Evolutionary conservation across 2,113 vertebrate genomes (phyloP).

Genomic region (Diadophis punctatus): DNA sequence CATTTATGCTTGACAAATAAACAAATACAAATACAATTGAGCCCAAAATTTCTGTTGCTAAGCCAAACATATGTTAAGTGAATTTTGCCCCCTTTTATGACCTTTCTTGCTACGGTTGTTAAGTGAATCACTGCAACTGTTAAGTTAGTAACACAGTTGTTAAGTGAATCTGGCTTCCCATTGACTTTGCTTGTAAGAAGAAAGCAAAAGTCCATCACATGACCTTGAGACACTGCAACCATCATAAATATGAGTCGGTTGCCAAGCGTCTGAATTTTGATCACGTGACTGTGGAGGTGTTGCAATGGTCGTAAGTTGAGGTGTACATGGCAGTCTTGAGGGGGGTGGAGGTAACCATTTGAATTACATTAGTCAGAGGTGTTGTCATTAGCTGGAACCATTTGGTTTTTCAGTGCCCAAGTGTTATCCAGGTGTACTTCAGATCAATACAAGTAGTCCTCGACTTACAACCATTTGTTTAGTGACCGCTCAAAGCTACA

Average conservation of each 20-base stretch:
- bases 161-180: neutral
- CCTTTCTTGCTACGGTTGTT: neutral
- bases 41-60: neutral
- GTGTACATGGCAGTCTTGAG: neutral
- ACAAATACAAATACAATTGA: too few species aligned
- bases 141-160: too few species aligned
- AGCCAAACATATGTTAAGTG: neutral
- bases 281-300: neutral
- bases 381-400: neutral
- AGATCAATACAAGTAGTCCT: neutral
- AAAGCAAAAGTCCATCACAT: neutral
- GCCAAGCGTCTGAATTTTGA: neutral
- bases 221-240: neutral
- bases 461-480: neutral
- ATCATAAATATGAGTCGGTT: neutral
- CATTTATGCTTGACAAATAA: too few species aligned
- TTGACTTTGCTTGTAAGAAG: neutral
- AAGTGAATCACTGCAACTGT: too few species aligned
- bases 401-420: neutral
- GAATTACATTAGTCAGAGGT: neutral
- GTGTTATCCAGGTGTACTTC: neutral
- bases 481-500: neutral
- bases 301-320: neutral
- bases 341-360: neutral
- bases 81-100: neutral